Percentiles rank a stretch among this genome's conserved stretches.
Evolutionary conservation across 1,140 invertebrate species (phyloP).

Genomic region (Brachionus calyciflorus): DNA sequence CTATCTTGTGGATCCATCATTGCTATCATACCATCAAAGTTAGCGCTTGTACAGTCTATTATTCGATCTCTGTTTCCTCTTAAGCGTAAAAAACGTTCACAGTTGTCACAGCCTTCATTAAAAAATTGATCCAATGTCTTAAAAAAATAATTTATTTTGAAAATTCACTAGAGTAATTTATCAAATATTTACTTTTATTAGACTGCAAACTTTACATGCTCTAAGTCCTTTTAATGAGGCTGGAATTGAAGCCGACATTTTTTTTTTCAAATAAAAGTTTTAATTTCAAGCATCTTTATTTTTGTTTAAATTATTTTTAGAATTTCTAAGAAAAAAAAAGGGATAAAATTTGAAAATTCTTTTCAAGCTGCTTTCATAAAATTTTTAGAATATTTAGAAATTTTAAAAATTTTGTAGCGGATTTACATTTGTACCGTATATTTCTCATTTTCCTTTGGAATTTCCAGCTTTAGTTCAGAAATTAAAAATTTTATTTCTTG

Average conservation of each 20-base stretch:
- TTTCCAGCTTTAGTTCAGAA: no score
- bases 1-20: constrained; percentile 89
- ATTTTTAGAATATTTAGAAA: no score
- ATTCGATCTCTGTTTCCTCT: constrained; percentile 90
- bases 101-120: constrained; percentile 92
- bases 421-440: no score
- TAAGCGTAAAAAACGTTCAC: constrained; percentile 87
- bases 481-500: no score
- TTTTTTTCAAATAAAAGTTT: no score
- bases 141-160: constrained; percentile 49
- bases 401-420: no score
- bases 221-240: constrained; percentile 27
- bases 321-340: no score
- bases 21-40: constrained; percentile 91
- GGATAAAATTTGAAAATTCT: no score
- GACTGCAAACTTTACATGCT: constrained; percentile 48
- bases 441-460: no score
- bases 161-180: constrained; percentile 16
- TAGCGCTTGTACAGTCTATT: constrained; percentile 88
- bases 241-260: constrained; percentile 30
- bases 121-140: constrained; percentile 94
- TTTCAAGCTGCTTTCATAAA: no score
- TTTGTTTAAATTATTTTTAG: no score
- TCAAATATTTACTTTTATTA: constrained; percentile 44
- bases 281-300: no score